A percentile compares a stretch with the other conserved stretches of the same genome.
phyloP scores from a whole-genome alignment of 2,888 invertebrate species.

The Drepanosiphum platanoidis region DNA sequence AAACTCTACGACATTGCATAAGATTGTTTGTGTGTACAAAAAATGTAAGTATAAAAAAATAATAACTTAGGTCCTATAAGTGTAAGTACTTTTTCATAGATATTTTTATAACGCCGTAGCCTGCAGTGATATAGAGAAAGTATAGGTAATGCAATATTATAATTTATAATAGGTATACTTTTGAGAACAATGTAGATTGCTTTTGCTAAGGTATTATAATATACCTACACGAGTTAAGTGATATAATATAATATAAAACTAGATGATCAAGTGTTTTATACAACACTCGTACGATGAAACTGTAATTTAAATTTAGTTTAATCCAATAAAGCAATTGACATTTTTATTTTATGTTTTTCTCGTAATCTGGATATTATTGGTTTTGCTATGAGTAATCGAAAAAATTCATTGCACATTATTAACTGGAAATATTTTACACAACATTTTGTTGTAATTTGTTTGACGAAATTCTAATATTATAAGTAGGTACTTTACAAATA shows the following conservation, averaged over 20 bases:
- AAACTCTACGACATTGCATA: constrained; percentile 34
- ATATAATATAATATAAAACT: neutral
- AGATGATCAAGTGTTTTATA: too few species aligned
- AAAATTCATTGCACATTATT: neutral
- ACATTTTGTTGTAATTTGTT: neutral
- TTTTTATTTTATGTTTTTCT: neutral
- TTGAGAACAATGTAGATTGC: constrained; percentile 29
- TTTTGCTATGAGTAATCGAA: neutral
- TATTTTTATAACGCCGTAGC: constrained; percentile 24
- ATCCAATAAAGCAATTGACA: neutral
- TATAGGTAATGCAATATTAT: neutral
- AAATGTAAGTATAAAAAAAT: neutral
- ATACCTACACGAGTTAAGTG: neutral
- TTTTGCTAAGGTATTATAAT: neutral
- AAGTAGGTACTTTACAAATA: neutral
- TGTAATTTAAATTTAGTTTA: neutral
- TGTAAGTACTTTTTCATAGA: neutral
- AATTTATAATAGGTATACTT: constrained; percentile 9
- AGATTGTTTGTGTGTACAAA: neutral
- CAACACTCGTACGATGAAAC: too few species aligned
- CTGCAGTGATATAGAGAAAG: constrained; percentile 39
- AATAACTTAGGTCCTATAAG: constrained; percentile 19
- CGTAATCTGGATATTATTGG: neutral
- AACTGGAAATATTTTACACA: neutral
- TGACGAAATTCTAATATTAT: neutral